Base-by-base conservation (phyloP, 2,113 vertebrate species). In the Paramisgurnus dabryanus region DNA sequence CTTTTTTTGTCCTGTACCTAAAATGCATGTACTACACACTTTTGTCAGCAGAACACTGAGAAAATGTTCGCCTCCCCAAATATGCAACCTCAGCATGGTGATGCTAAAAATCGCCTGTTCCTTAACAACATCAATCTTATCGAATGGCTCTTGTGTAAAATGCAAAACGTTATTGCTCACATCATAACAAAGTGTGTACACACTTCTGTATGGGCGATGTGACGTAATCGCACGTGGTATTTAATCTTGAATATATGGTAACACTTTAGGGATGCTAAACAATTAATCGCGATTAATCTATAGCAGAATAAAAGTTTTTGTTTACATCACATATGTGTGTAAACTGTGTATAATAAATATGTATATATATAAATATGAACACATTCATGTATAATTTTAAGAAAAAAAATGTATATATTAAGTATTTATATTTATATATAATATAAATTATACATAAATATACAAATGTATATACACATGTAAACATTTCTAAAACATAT, bases 11-110 rank as follows among this genome's bases (percentile, higher is more conserved):
- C 15, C 45, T 22, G 15, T 10, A 45, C 82, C 70, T 66, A 81
- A 82, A 87, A 77, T 75, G 83, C 83, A 76, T 34, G 68, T 74
- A 40, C 60, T 76, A 69, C 61, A 22, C 82, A 84, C 86, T 85
- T 81, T 71, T 76, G 67, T 53, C 77, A 63, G 22, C 61, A 43
- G 73, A 80, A 76, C 80, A 45, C 79, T 89, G 90, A 92, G 87
- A 76, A 92, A 91, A 86, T 86, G 82, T 78, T 76, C 67, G 80
- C 50, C 77, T 82, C 79, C 83, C 50, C 70, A 13, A 87, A 92
- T 91, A 76, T 88, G 87, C 91, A 91, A 80, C 10, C 86, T 93
- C 93, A 93, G 93, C 93, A 91, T 85, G 77, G 78, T 78, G 50
- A 80, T 79, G 86, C 85, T 86, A 85, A 87, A 89, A 75, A 85